Percentiles rank a stretch among this genome's conserved stretches.
Conservation (phyloP, 2,797 vertebrate genomes). For the Eulemur albifrons region DNA sequence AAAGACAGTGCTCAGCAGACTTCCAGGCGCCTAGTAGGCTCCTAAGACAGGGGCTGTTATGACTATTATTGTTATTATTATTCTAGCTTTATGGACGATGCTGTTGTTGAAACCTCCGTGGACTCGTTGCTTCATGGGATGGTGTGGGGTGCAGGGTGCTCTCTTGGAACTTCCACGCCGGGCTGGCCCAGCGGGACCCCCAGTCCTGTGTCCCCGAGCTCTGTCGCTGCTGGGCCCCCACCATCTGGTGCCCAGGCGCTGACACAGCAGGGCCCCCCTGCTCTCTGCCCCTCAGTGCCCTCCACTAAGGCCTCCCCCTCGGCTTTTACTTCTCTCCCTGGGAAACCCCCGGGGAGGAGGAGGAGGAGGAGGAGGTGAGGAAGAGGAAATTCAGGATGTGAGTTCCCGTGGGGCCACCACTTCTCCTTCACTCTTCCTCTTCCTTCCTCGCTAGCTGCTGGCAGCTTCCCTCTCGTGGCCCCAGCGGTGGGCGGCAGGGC, state of each 20-base stretch:
- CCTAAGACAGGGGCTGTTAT: not conserved
- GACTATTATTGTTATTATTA: not conserved
- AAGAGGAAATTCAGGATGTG: not conserved
- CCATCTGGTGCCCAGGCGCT: not conserved
- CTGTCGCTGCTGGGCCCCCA: not conserved
- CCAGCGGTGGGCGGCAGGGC: not conserved
- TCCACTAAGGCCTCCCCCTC: not conserved
- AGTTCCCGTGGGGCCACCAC: not conserved
- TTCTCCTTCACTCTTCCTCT: constrained; percentile 51
- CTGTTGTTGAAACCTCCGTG: not conserved
- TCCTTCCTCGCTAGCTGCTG: constrained; percentile 17
- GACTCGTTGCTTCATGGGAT: not conserved
- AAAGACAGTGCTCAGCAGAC: not conserved
- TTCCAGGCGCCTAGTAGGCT: not conserved
- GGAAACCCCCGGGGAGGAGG: not conserved
- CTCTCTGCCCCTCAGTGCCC: not conserved
- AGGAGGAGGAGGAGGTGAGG: not conserved
- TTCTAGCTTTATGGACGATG: not conserved
- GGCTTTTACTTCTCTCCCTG: constrained; percentile 1
- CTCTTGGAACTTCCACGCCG: not conserved
- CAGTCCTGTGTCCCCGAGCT: not conserved
- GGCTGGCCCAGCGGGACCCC: not conserved
- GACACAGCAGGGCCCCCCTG: not conserved
- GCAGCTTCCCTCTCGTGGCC: constrained; percentile 27
- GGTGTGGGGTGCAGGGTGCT: not conserved